Evolutionary conservation across 2,888 invertebrate genomes (phyloP), one percentile per base, ranked within the genome.

Genomic region (Epinotia nisella): DNA sequence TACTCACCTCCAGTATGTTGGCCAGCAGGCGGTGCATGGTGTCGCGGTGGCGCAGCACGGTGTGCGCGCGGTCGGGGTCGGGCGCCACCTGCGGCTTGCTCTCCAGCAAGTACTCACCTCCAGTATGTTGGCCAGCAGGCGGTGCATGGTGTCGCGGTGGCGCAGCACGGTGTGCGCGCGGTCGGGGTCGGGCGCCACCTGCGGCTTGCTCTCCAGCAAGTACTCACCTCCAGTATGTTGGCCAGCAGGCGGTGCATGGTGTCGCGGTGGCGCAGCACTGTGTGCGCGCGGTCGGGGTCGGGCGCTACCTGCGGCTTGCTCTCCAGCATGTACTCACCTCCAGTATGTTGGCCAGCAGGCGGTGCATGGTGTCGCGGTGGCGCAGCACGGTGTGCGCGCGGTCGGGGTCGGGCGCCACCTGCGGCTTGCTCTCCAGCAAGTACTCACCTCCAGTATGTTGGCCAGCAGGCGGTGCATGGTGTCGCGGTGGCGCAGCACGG

Each of bases 1-100:
- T 83, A 72, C 53, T 2, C n/a, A 87, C 87, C 87, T 88, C 87
- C 19, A 87, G 75, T 74, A 88, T 87, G 69, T 84, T 86, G 15
- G 87, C 80, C 15, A 86, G 78, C 49, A 86, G 75, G 41, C 85
- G 83, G 70, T 87, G 87, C 13, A 90, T 81, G 0, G 83, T 81
- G 29, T 82, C 80, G 74, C 87, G 80, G 67, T 82, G 85, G 41
- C 83, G 85, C 21, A 83, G 78, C 29, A 87, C 69, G 29, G 79
- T 78, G 11, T 81, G 78, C 5, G 78, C 76, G 5, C 85, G 76
- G 55, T 85, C 86, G 0, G 86, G 86, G 61, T 86, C 82, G 0
- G 75, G 75, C 4, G 79, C 75, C 4, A 80, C 81, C 70, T 81
- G 83, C 0, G 83, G 83, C 41, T 82, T 82, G 70, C 79, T 78